phyloP scores from a whole-genome alignment of 2,113 vertebrate species.

The Tyto alba region DNA sequence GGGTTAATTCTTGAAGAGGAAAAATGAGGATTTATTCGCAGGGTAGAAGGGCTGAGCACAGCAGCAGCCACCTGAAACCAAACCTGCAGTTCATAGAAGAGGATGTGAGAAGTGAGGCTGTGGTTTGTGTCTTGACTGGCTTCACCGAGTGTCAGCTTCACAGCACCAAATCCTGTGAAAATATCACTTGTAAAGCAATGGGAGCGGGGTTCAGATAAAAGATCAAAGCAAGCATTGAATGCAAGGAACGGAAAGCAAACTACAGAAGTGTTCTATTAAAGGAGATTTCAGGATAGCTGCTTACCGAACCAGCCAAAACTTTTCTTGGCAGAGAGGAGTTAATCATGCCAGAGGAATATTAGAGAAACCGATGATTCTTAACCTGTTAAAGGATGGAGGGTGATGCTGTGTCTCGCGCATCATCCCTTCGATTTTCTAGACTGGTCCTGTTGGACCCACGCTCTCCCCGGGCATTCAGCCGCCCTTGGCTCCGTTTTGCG shows the following conservation, averaged over 20 bases:
- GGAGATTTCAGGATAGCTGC: neutral
- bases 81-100: slow-evolving; percentile 22
- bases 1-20: neutral
- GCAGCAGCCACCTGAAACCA: neutral
- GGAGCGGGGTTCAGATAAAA: neutral
- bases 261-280: accelerated
- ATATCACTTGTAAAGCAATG: accelerated
- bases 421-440: accelerated
- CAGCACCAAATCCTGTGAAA: neutral
- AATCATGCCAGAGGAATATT: too few relatives aligned
- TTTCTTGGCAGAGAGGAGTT: too few relatives aligned
- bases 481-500: accelerated
- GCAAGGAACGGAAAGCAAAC: accelerated
- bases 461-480: neutral
- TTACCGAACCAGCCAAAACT: neutral
- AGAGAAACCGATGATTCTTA: accelerated
- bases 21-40: neutral
- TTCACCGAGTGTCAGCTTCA: neutral
- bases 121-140: neutral
- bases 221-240: neutral
- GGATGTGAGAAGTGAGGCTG: slow-evolving; percentile 1
- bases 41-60: neutral
- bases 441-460: accelerated
- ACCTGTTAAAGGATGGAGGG: accelerated
- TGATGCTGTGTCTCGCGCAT: accelerated